Base-by-base conservation (phyloP, 2,888 invertebrate species). In the Matsumyia berberina region DNA sequence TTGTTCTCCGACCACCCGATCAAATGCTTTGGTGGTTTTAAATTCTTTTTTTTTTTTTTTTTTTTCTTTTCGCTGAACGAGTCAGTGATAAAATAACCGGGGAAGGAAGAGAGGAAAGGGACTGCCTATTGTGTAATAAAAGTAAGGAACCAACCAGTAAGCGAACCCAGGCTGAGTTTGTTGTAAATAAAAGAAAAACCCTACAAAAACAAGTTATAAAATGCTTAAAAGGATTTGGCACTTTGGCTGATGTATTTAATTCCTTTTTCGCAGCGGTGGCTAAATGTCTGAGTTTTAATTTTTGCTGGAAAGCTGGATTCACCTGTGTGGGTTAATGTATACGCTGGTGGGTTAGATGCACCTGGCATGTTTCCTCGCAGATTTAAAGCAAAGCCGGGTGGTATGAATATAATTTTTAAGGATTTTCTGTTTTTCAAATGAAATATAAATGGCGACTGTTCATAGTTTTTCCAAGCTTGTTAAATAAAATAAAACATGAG, bases 161-260 rank as follows among this genome's bases (percentile, higher is more conserved):
- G 33, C 17, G 39, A 24, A 35, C 8, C 8, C 58, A 49, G 70
- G 57, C 42, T 39, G 39, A 66, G 58, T 72, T 72, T 58, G 49
- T 11, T 49, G 46, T 66, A 57, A 74, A 74, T 46, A 64, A 66
- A 58, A 44, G 19, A 1, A 39, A 46, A 53, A 11, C 19, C 24
- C 19, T 35, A 55, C 24, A 64, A 55, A 57, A 57, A 49, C 55
- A 49, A 49, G 66, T 33, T 51, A 58, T 58, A 58, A 66, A 76
- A 58, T 57, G 57, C 57, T 76, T 66, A 76, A 74, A 76, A 76
- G 76, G 76, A 76, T 76, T 67, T 66, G 31, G 66, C 49, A 57
- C 55, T 67, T 76, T 76, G 66, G 57, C 33, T 58, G 60, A 49
- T 60, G 46, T 57, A 58, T 67, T 76, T 66, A 66, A 76, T 66